phyloP scores from a whole-genome alignment of 2,797 vertebrate species.

The Scomberomorus guttatus region DNA sequence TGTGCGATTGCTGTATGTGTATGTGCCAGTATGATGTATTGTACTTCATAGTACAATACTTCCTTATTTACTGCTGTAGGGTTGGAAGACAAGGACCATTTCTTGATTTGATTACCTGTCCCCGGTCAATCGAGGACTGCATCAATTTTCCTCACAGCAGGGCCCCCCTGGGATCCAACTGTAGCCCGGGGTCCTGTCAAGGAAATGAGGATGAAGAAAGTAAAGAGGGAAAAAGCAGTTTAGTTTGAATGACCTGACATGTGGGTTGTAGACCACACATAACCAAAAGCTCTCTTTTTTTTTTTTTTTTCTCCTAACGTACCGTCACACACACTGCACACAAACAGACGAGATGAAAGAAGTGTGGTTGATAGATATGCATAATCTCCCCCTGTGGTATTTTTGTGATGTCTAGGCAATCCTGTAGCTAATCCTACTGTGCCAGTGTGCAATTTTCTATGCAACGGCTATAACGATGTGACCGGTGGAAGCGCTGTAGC shows the following conservation, averaged over 20 bases:
- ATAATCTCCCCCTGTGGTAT: slow-evolving; percentile 66
- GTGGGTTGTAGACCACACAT: slow-evolving; percentile 39
- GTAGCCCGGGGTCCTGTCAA: slow-evolving; percentile 46
- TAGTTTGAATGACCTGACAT: slow-evolving; percentile 32
- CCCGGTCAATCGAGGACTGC: slow-evolving; percentile 51
- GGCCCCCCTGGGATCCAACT: slow-evolving; percentile 36
- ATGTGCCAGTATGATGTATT: neutral
- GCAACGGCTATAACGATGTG: slow-evolving; percentile 34
- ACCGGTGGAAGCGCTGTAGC: slow-evolving; percentile 43
- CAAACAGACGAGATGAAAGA: slow-evolving; percentile 60
- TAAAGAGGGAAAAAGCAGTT: slow-evolving; percentile 38
- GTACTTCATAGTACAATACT: slow-evolving; percentile 6
- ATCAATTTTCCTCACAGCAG: slow-evolving; percentile 68
- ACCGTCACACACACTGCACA: slow-evolving; percentile 37
- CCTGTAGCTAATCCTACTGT: slow-evolving; percentile 69
- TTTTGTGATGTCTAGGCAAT: slow-evolving; percentile 67
- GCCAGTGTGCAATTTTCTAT: slow-evolving; percentile 60
- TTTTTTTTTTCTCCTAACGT: slow-evolving; percentile 6
- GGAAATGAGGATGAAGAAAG: slow-evolving; percentile 30
- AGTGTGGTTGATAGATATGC: slow-evolving; percentile 57
- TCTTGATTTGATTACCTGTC: slow-evolving; percentile 80
- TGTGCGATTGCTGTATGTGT: neutral
- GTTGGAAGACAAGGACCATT: slow-evolving; percentile 62
- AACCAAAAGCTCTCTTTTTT: slow-evolving; percentile 24
- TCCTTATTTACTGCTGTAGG: slow-evolving; percentile 27